Percentiles rank a stretch among this genome's conserved stretches.
phyloP scores from a whole-genome alignment of 1,140 invertebrate species.

The Lutraria rhynchaena region DNA sequence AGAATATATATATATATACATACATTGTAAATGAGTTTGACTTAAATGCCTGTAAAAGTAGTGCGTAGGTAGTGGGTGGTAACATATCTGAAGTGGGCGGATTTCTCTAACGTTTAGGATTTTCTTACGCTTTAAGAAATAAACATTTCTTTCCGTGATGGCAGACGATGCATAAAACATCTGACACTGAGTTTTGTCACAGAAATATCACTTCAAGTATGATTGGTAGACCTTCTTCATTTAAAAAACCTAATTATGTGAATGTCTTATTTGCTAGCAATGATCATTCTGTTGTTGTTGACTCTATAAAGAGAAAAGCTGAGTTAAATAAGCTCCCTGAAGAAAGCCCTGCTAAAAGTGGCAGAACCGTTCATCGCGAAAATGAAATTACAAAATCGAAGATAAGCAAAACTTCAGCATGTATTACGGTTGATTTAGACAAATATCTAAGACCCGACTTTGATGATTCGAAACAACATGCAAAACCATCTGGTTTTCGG shows the following conservation, averaged over 20 bases:
- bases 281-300: background rate
- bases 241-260: constrained; percentile 3
- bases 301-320: background rate
- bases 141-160: too few relatives aligned
- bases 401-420: background rate
- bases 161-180: too few relatives aligned
- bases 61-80: too few relatives aligned
- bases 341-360: background rate
- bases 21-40: too few relatives aligned
- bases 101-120: too few relatives aligned
- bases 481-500: background rate
- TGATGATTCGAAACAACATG: background rate
- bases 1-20: too few relatives aligned
- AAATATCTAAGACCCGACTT: background rate
- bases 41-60: too few relatives aligned
- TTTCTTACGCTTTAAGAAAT: too few relatives aligned
- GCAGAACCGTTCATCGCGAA: background rate
- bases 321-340: background rate
- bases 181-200: too few relatives aligned
- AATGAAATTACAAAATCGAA: background rate
- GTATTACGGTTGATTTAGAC: constrained; percentile 10
- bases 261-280: constrained; percentile 16
- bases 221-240: background rate
- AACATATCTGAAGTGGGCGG: too few relatives aligned
- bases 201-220: background rate